Conservation (phyloP, 2,797 vertebrate species). For the Aulostomus chinensis region DNA sequence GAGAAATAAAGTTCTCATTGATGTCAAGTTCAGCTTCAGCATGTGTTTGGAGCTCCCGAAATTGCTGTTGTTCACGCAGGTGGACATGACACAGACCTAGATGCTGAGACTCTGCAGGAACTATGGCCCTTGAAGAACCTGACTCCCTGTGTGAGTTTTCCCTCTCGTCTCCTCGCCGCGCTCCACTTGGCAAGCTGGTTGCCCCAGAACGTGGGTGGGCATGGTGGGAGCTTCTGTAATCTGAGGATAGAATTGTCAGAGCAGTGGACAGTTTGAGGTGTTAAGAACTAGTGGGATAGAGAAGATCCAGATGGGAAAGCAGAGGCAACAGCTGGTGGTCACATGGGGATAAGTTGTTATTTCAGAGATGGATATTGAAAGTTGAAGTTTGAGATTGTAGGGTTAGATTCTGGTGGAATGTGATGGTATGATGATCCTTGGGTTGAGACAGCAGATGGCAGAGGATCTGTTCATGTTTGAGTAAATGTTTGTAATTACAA, state of each 20-base stretch:
- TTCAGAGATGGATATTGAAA: conserved; percentile 77
- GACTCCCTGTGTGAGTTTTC: conserved; percentile 82
- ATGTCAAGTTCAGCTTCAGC: conserved; percentile 87
- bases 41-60: conserved; percentile 87
- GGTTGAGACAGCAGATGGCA: conserved; percentile 62
- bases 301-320: conserved; percentile 75
- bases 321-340: conserved; percentile 72
- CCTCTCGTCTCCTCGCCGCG: conserved; percentile 87
- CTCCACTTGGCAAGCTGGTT: conserved; percentile 80
- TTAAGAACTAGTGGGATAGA: conserved; percentile 63
- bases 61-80: conserved; percentile 92
- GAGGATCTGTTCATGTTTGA: conserved; percentile 62
- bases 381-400: conserved; percentile 67
- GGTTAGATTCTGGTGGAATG: conserved; percentile 77
- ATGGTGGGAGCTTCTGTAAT: conserved; percentile 93
- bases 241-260: conserved; percentile 90
- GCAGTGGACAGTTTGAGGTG: conserved; percentile 78
- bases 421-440: conserved; percentile 74
- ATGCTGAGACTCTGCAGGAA: conserved; percentile 88
- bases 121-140: conserved; percentile 73
- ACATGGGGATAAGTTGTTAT: conserved; percentile 72
- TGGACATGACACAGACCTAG: conserved; percentile 96
- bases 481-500: conserved; percentile 59
- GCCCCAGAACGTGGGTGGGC: conserved; percentile 81
- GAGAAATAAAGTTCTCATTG: conserved; percentile 95